These are phyloP conservation scores for Dipodomys ordii DNA, from an alignment of 2,113 vertebrate species.

Conservation along the genomic window DNA sequence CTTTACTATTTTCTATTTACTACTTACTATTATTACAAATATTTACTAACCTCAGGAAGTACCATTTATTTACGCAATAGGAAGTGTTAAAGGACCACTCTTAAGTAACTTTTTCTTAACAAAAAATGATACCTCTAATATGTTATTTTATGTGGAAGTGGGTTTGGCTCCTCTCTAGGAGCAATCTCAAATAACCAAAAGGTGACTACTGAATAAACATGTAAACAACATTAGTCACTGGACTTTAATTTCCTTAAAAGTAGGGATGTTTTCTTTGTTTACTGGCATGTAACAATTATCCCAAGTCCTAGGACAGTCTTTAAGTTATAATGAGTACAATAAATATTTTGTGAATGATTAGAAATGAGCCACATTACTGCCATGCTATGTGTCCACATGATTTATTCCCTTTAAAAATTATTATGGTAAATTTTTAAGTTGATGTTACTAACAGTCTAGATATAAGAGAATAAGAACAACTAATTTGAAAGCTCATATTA, in stretches of 20 bases:
- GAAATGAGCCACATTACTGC: not conserved
- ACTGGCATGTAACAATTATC: not conserved
- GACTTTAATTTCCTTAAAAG: slow-evolving; percentile 5
- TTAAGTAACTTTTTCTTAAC: slow-evolving; percentile 37
- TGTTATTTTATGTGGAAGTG: not conserved
- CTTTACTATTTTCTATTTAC: too few relatives aligned
- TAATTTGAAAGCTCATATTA: not conserved
- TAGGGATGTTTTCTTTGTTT: slow-evolving; percentile 32
- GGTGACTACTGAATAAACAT: slow-evolving; percentile 13
- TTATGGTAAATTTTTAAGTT: not conserved
- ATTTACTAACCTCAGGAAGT: too few relatives aligned
- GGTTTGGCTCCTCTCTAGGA: not conserved
- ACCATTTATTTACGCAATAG: too few relatives aligned
- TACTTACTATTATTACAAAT: too few relatives aligned
- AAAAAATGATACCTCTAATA: not conserved
- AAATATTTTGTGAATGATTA: slow-evolving; percentile 29
- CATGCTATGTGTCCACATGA: not conserved
- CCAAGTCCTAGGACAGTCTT: not conserved
- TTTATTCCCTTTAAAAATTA: not conserved
- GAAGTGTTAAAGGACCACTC: not conserved
- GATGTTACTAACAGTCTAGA: not conserved
- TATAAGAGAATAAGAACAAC: not conserved
- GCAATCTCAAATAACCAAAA: not conserved
- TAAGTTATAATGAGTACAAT: slow-evolving; percentile 5
- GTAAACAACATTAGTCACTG: not conserved